Base-by-base conservation (phyloP, 30 jellyfish, hydroid and myxozoan species). In the Calvadosia cruxmelitensis region DNA sequence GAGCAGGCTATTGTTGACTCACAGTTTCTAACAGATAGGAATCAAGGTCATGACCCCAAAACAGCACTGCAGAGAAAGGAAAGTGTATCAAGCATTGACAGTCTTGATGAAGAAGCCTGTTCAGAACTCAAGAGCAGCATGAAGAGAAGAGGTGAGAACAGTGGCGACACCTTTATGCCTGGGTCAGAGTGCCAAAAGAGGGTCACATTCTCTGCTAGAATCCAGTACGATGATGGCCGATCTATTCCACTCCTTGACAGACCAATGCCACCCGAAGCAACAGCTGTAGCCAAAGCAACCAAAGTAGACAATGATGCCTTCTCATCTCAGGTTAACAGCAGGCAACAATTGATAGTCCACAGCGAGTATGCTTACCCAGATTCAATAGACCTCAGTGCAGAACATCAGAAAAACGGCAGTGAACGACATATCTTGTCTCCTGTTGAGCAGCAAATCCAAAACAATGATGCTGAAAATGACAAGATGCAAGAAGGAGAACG, bases 211-310 rank as follows among this genome's bases (percentile, higher is more conserved):
- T 80, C 93, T 48, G 31, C 32, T 24, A 86, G 96, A 61, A 79
- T 86, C 7, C 86, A 86, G 53, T 86, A 72, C 65, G 75, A 86
- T 57, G 96, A 86, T 86, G 96, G 96, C 2, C 15, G 27, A 16
- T 2, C 73, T 10, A 29, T 29, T 26, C 79, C 79, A 3, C 25
- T 69, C 10, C 15, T 34, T 26, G 57, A 42, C 20, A 42, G 10
- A 20, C 57, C 57, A 42, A 42, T 42, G 57, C 10, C 10, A 5
- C 57, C 10, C 57, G 20, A 42, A 20, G 10, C 57, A 42, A 42
- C 10, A 5, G 57, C 57, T 5, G n/a, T n/a, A n/a, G n/a, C n/a
- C n/a, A n/a, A n/a, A n/a, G n/a, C n/a, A n/a, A n/a, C n/a, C n/a
- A n/a, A n/a, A n/a, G n/a, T n/a, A n/a, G n/a, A n/a, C n/a, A n/a